Base-by-base conservation (phyloP, 1,140 invertebrate genomes). In the Papilio dardanus region DNA sequence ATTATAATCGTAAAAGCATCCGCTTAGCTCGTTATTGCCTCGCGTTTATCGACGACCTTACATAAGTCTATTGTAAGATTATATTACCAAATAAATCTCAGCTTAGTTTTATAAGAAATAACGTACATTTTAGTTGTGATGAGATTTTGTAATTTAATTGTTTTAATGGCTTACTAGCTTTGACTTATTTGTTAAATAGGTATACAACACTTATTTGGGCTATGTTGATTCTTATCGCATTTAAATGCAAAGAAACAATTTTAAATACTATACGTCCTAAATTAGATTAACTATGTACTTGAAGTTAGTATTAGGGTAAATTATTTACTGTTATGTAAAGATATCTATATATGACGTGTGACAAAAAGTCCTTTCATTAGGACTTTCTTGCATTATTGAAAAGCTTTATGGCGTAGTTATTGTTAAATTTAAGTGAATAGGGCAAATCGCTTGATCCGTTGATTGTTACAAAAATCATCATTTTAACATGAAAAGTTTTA, bases 1-100 rank as follows among this genome's bases (percentile, higher is more conserved):
- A 79, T 78, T 81, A 77, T 83, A 82, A 77, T 82, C 80, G 77
- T 46, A 84, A 81, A 80, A 79, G 75, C 85, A 85, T 77, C 82
- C 83, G 79, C 75, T 75, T 81, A 88, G 83, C 83, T 86, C 84
- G 82, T 83, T 85, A 84, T 81, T 87, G 85, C 86, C 86, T 90
- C 87, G 86, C 86, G 76, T 79, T 84, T 80, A 75, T 76, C 76
- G 79, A 86, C 82, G 84, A 86, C 83, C 85, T 71, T 79, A 50
- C 67, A 74, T 75, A 19, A 73, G 33, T 73, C 71, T 28, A 69
- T 73, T 54, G 28, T 54, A 58, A 73, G 42, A 54, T 73, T 73
- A 31, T 31, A 46, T 54, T 73, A 73, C 71, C 71, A 73, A 73
- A 73, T 73, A 73, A 73, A 73, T 73, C 71, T 73, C 71, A 46